phyloP scores from a whole-genome alignment of 2,113 vertebrate genomes.

The Noctilio leporinus region DNA sequence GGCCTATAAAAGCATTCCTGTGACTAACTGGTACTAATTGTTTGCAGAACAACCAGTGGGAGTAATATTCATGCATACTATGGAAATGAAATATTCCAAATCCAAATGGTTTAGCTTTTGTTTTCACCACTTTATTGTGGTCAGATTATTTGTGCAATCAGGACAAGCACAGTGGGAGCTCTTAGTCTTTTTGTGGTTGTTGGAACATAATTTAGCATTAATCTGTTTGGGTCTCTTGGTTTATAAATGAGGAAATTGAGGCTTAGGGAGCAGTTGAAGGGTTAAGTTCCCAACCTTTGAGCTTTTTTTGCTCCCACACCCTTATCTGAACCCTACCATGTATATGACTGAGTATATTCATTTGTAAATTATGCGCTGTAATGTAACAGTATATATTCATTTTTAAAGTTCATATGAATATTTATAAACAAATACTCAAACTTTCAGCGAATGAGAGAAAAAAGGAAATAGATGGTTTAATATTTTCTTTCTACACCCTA shows the following conservation, averaged over 20 bases:
- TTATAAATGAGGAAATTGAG: neutral
- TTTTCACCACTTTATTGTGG: conserved; percentile 1
- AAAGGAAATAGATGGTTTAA: neutral
- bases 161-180: neutral
- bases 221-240: neutral
- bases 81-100: conserved; percentile 39
- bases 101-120: neutral
- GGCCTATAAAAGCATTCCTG: conserved; percentile 49
- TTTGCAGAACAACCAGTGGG: conserved; percentile 43
- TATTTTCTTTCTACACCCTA: neutral
- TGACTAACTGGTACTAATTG: conserved; percentile 64
- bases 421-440: neutral
- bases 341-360: neutral
- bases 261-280: neutral
- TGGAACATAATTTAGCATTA: neutral
- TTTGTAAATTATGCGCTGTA: neutral
- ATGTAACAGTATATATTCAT: neutral
- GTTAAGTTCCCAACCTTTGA: neutral
- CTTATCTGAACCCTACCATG: neutral
- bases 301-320: neutral
- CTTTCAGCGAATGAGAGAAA: neutral
- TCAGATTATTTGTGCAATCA: neutral
- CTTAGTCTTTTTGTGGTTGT: neutral
- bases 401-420: neutral
- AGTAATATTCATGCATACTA: conserved; percentile 17